A percentile compares a stretch with the other conserved stretches of the same genome.
Conservation (phyloP, 1,140 invertebrate species). For the Plutomurus gul region DNA sequence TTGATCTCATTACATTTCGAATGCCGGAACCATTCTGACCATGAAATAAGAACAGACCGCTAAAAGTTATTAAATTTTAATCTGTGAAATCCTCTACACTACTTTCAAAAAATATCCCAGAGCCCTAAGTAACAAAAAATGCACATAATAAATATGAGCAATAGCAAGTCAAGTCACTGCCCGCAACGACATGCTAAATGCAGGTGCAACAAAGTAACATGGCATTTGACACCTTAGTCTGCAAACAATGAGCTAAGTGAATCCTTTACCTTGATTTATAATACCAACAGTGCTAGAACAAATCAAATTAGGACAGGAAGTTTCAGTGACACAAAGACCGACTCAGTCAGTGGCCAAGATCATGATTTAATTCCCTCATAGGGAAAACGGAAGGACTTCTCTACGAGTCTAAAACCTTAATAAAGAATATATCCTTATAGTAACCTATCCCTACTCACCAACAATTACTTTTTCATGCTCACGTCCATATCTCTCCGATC, state of each 20-base stretch:
- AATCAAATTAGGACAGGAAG: conserved; percentile 31
- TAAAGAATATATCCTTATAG: not conserved
- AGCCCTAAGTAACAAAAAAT: no score
- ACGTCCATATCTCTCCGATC: conserved; percentile 22
- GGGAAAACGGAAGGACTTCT: conserved; percentile 10
- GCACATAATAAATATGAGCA: no score
- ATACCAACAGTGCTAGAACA: not conserved
- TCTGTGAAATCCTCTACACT: no score
- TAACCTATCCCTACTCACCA: not conserved
- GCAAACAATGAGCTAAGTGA: not conserved
- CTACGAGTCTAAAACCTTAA: not conserved
- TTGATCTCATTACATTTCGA: conserved; percentile 8
- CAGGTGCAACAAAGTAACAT: not conserved
- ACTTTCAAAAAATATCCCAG: no score
- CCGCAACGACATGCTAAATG: no score
- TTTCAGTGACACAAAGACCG: conserved; percentile 19
- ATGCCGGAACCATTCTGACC: conserved; percentile 21
- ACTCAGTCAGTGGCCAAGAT: conserved; percentile 23
- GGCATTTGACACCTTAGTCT: conserved; percentile 3
- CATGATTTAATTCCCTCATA: conserved; percentile 31
- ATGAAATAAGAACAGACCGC: no score
- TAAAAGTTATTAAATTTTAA: no score
- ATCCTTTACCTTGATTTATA: conserved; percentile 16
- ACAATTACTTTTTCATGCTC: not conserved
- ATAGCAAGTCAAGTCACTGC: no score